Conservation (phyloP, 1,140 invertebrate species). For the Zophobas atratus region DNA sequence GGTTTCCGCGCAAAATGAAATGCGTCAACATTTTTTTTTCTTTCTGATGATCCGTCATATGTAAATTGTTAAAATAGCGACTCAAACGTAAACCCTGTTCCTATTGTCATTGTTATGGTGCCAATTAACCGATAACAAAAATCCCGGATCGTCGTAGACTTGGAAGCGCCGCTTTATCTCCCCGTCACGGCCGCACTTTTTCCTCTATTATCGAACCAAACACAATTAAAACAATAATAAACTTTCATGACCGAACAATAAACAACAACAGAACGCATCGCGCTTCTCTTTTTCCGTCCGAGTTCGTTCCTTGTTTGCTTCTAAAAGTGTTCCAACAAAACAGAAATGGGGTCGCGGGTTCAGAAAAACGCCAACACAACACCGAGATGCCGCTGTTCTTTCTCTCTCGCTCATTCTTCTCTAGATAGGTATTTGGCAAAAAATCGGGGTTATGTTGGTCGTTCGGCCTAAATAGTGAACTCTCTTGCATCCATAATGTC, state of each 20-base stretch:
- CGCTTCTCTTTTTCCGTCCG: conserved; percentile 5
- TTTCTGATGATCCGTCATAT: too few species aligned
- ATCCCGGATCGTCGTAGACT: not conserved
- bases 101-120: too few species aligned
- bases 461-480: conserved; percentile 58
- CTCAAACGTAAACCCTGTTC: too few species aligned
- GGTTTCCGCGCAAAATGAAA: too few species aligned
- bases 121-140: not conserved
- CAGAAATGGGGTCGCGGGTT: not conserved
- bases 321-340: not conserved
- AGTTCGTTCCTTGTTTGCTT: not conserved
- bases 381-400: not conserved
- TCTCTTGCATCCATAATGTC: conserved; percentile 45
- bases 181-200: not conserved
- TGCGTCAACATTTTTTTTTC: too few species aligned
- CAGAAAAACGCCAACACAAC: not conserved
- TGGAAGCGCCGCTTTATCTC: not conserved
- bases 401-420: not conserved
- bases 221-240: not conserved
- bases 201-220: not conserved
- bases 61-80: too few species aligned
- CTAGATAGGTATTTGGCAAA: not conserved
- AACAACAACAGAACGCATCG: not conserved
- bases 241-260: conserved; percentile 3
- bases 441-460: conserved; percentile 55